Conservation (phyloP, 2,888 invertebrate species). For the Meiosimyza decipiens region DNA sequence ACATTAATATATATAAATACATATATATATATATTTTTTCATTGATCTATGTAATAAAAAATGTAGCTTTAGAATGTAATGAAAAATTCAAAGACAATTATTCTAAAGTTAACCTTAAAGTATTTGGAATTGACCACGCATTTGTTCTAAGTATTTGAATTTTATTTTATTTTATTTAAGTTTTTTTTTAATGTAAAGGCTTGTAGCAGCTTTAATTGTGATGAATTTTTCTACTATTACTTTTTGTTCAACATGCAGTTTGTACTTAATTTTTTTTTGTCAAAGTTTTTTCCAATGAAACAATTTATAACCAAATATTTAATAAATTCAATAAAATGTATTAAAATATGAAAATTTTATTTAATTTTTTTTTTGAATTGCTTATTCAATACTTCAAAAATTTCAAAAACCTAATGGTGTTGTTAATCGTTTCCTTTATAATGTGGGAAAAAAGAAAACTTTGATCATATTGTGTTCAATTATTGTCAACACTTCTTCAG, state of each 20-base stretch:
- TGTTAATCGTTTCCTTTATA: no score
- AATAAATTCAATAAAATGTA: no score
- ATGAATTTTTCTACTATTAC: not conserved
- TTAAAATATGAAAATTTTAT: no score
- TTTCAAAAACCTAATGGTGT: no score
- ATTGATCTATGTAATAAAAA: not conserved
- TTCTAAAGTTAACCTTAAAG: not conserved
- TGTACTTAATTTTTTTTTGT: no score
- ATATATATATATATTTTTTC: conserved; percentile 15
- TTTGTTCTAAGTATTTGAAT: not conserved
- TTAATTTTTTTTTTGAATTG: no score
- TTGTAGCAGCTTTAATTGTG: not conserved
- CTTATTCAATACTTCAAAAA: no score
- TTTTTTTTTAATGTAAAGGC: not conserved
- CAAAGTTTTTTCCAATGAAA: no score
- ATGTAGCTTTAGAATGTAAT: conserved; percentile 5
- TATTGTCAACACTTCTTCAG: no score
- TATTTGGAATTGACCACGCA: not conserved
- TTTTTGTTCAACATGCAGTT: not conserved
- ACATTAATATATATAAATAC: not conserved
- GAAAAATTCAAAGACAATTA: not conserved
- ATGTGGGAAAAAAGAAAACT: no score
- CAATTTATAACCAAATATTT: no score
- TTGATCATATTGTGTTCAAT: no score
- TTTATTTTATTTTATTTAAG: conserved; percentile 1